phyloP scores from a whole-genome alignment of 2,113 vertebrate genomes.

The Centropus bengalensis region DNA sequence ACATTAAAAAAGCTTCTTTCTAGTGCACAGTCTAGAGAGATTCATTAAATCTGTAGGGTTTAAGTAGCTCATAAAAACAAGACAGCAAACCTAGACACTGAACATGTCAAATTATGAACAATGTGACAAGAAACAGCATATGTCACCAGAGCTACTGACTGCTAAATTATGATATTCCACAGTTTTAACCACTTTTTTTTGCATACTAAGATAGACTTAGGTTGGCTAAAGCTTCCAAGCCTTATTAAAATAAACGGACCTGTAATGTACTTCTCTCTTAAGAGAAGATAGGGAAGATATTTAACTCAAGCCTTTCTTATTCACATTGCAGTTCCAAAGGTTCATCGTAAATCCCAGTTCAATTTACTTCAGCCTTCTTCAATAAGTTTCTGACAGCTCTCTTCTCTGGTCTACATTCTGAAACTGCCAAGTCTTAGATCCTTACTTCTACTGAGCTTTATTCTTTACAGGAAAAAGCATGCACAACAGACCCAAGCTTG shows the following conservation, averaged over 20 bases:
- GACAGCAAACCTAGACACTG: neutral
- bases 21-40: neutral
- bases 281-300: neutral
- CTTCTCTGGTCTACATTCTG: neutral
- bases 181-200: neutral
- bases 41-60: slow-evolving; percentile 16
- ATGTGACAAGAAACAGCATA: neutral
- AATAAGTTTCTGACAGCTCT: neutral
- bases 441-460: neutral
- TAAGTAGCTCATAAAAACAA: slow-evolving; percentile 25
- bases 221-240: neutral
- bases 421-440: neutral
- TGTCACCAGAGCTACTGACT: neutral
- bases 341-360: neutral
- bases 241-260: neutral
- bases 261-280: neutral
- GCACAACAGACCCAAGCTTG: neutral
- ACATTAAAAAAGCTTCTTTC: neutral
- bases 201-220: neutral
- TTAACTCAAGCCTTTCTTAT: neutral
- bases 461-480: neutral
- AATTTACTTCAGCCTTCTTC: slow-evolving; percentile 2
- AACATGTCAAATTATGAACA: neutral
- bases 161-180: neutral
- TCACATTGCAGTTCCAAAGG: neutral